Conservation (phyloP, 92 coral and sea anemone species). For the Heliopora coerulea region DNA sequence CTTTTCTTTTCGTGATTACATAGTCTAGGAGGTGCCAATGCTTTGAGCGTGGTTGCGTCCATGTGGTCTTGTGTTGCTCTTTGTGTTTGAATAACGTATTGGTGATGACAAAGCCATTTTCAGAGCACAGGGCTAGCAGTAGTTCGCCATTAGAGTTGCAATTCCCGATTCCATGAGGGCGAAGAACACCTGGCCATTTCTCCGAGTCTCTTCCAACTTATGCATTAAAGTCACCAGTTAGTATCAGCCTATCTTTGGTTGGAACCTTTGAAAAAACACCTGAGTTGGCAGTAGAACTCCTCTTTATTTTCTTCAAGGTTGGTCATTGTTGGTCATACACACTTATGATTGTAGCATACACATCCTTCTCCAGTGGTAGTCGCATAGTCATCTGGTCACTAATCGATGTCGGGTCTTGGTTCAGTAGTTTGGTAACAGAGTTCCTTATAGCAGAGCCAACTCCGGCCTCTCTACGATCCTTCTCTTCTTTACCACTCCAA, state of each 20-base stretch:
- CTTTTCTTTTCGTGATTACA: background rate
- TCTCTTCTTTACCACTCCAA: too few species aligned
- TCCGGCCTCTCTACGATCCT: constrained; percentile 31
- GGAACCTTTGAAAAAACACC: background rate
- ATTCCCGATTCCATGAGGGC: constrained; percentile 20
- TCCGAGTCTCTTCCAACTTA: constrained; percentile 32
- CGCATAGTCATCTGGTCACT: constrained; percentile 51
- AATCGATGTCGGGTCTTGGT: constrained; percentile 40
- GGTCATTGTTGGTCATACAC: constrained; percentile 52
- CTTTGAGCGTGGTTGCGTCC: constrained; percentile 39
- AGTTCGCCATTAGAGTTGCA: constrained; percentile 35
- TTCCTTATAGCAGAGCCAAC: too few species aligned
- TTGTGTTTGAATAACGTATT: background rate
- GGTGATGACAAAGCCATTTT: constrained; percentile 18
- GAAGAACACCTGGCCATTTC: background rate
- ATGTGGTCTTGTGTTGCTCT: background rate
- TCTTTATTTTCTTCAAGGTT: too few species aligned
- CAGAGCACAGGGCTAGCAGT: constrained; percentile 15
- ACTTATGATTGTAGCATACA: too few species aligned
- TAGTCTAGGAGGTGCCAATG: constrained; percentile 7
- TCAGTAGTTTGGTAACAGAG: too few species aligned
- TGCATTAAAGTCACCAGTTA: constrained; percentile 42
- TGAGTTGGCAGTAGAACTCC: background rate
- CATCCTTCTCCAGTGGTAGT: constrained; percentile 47
- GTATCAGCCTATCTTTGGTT: constrained; percentile 22